Evolutionary conservation across 1,140 invertebrate genomes (phyloP).

Genomic region (Drosophila pruinosa): DNA sequence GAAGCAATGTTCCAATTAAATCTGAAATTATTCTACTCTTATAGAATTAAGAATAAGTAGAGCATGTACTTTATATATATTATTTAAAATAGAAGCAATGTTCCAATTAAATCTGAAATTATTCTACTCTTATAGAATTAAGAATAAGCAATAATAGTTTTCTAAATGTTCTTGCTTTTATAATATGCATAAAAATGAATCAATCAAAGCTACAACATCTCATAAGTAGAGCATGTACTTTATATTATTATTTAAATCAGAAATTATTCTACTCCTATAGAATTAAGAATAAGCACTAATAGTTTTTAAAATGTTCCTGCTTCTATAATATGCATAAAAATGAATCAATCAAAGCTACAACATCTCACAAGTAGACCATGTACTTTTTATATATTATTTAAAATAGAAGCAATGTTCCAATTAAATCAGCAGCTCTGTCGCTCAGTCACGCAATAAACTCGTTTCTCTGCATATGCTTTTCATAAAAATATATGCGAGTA

Average conservation of each 20-base stretch:
- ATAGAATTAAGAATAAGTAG: neutral
- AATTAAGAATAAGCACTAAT: neutral
- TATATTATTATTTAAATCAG: neutral
- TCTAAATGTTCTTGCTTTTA: too few species aligned
- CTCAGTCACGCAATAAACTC: constrained; percentile 66
- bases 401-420: constrained; percentile 50
- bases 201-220: too few species aligned
- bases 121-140: neutral
- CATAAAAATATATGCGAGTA: constrained; percentile 37
- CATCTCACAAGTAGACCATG: neutral
- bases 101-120: neutral
- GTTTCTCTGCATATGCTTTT: constrained; percentile 75
- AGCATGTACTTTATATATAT: neutral
- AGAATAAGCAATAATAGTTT: too few species aligned
- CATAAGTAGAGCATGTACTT: neutral
- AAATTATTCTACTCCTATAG: neutral
- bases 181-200: too few species aligned
- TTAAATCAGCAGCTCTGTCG: constrained; percentile 37
- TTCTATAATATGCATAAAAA: too few species aligned
- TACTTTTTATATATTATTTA: constrained; percentile 28
- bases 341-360: constrained; percentile 32
- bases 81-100: neutral
- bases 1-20: neutral
- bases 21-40: neutral
- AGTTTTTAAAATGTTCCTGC: too few species aligned